Conservation (phyloP, 2,888 invertebrate species). For the Drosophila nr. perissopoda region DNA sequence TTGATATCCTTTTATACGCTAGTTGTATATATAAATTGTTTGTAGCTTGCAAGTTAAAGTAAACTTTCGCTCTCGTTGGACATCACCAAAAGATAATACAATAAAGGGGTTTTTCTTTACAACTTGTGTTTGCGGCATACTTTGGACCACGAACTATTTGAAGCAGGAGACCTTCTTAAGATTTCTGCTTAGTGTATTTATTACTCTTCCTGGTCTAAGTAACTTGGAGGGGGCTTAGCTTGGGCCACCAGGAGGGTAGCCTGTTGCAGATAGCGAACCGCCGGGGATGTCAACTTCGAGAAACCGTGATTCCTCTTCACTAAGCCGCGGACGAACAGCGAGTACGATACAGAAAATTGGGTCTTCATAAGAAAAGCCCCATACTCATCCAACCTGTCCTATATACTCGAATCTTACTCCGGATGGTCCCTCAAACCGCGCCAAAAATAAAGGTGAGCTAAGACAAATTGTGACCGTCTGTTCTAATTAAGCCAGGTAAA, state of each 20-base stretch:
- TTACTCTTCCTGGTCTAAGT: not conserved
- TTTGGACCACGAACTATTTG: no score
- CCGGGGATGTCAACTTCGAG: no score
- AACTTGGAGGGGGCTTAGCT: not conserved
- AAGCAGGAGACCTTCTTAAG: no score
- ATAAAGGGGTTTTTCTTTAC: not conserved
- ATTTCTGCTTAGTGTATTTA: not conserved
- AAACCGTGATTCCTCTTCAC: no score
- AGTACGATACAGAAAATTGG: no score
- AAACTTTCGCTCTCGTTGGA: no score
- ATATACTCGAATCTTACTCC: no score
- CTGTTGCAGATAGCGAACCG: not conserved
- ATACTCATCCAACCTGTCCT: no score
- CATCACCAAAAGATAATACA: not conserved
- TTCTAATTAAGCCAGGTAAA: not conserved
- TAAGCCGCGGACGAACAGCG: no score
- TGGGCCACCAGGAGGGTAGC: no score
- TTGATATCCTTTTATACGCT: not conserved
- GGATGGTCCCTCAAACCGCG: not conserved
- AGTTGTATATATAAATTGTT: not conserved
- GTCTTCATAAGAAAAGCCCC: no score
- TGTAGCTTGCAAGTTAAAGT: not conserved
- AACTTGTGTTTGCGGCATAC: not conserved
- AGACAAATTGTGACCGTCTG: not conserved
- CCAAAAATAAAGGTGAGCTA: not conserved